A percentile compares a stretch with the other conserved stretches of the same genome.
phyloP scores from a whole-genome alignment of 2,113 vertebrate genomes.

The Campylomormyrus numenius region DNA sequence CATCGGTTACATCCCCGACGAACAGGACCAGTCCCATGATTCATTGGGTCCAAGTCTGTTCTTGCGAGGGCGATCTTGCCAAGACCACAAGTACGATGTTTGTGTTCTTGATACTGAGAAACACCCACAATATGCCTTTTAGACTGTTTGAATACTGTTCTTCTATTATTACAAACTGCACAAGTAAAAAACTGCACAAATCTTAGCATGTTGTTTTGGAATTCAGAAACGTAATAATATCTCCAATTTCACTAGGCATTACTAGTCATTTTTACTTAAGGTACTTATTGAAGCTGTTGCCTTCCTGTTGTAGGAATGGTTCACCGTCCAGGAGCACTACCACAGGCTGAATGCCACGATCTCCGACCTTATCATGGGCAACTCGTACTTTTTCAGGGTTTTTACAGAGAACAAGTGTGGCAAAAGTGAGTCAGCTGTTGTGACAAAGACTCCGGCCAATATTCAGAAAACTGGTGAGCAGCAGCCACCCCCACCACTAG shows the following conservation, averaged over 20 bases:
- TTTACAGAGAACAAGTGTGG: slow-evolving; percentile 84
- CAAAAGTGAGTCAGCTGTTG: slow-evolving; percentile 53
- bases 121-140: background rate
- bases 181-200: background rate
- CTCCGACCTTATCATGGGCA: slow-evolving; percentile 92
- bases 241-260: background rate
- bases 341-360: slow-evolving; percentile 80
- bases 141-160: background rate
- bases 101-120: background rate
- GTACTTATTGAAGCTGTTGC: background rate
- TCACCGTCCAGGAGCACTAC: slow-evolving; percentile 83
- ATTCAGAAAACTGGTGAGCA: slow-evolving; percentile 77
- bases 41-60: background rate
- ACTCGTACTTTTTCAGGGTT: slow-evolving; percentile 81
- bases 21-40: background rate
- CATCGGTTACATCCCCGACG: background rate
- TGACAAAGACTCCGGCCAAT: slow-evolving; percentile 61
- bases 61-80: background rate
- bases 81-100: background rate
- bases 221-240: background rate
- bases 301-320: slow-evolving; percentile 75
- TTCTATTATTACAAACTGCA: background rate
- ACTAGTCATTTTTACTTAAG: background rate
- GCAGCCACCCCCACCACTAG: background rate
- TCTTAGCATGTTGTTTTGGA: background rate